phyloP scores from a whole-genome alignment of 2,888 invertebrate species.

The Sesia bembeciformis region DNA sequence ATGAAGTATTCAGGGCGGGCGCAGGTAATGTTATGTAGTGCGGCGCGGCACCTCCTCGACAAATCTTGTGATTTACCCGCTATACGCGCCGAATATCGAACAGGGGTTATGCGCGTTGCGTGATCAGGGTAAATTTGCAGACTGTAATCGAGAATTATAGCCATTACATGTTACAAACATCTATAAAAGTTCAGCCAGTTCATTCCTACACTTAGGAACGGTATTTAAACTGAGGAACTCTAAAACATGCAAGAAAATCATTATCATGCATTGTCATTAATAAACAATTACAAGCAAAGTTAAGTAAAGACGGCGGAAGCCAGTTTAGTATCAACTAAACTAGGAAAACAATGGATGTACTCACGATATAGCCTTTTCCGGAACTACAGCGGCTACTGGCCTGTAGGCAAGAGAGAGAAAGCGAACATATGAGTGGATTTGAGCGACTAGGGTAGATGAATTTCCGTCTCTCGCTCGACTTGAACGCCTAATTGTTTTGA shows the following conservation, averaged over 20 bases:
- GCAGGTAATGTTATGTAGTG: constrained; percentile 68
- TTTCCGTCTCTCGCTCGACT: constrained; percentile 38
- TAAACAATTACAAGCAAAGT: too few species aligned
- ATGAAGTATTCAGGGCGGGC: constrained; percentile 70
- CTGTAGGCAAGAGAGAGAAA: constrained; percentile 78
- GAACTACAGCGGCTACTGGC: constrained; percentile 94
- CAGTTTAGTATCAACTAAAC: constrained; percentile 11
- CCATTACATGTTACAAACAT: constrained; percentile 11
- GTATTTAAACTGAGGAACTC: too few species aligned
- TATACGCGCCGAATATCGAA: constrained; percentile 69
- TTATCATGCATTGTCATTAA: too few species aligned
- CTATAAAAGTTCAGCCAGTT: background rate
- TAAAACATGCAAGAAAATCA: too few species aligned
- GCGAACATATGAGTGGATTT: constrained; percentile 71
- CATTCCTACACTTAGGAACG: constrained; percentile 7
- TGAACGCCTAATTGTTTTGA: constrained; percentile 12
- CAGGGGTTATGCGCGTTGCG: constrained; percentile 60
- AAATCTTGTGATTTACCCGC: constrained; percentile 72
- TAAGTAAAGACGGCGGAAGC: too few species aligned
- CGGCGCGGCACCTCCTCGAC: constrained; percentile 59
- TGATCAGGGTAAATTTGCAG: constrained; percentile 67
- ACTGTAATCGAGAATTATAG: constrained; percentile 62
- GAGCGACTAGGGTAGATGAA: constrained; percentile 55
- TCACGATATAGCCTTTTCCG: constrained; percentile 96
- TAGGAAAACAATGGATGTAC: constrained; percentile 75